These are phyloP conservation scores for Ophion ventricosus DNA, from an alignment of 2,888 invertebrate genomes.

Conservation along the genomic window DNA sequence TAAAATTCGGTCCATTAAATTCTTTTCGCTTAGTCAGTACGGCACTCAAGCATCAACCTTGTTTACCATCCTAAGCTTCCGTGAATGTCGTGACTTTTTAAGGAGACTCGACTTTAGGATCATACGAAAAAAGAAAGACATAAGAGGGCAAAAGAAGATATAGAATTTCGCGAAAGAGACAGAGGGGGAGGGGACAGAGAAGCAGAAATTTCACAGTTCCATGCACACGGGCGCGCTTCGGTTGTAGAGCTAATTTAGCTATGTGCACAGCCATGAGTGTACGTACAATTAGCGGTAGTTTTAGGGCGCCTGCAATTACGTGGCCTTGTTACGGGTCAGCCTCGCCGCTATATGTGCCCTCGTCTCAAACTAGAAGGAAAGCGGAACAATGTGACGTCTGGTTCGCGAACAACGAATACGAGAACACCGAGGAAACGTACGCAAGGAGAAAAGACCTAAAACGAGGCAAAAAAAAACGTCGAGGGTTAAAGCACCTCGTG, in stretches of 20 bases:
- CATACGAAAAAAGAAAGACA: too few relatives aligned
- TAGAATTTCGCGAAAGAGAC: neutral
- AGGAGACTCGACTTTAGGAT: neutral
- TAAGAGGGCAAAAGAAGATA: neutral
- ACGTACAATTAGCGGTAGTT: slow-evolving; percentile 25
- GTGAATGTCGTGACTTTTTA: too few relatives aligned
- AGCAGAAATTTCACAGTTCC: slow-evolving; percentile 13
- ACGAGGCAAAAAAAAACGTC: slow-evolving; percentile 6
- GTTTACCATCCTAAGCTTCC: too few relatives aligned
- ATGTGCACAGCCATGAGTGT: slow-evolving; percentile 16
- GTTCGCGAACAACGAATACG: slow-evolving; percentile 8
- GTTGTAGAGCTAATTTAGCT: slow-evolving; percentile 1
- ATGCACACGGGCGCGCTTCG: neutral
- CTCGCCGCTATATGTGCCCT: slow-evolving; percentile 30
- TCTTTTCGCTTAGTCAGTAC: too few relatives aligned
- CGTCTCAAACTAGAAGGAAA: slow-evolving; percentile 53
- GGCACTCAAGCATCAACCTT: too few relatives aligned
- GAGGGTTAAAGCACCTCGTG: slow-evolving; percentile 24
- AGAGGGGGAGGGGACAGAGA: neutral
- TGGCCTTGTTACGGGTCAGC: slow-evolving; percentile 59
- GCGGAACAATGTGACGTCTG: slow-evolving; percentile 51
- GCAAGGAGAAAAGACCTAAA: slow-evolving; percentile 9
- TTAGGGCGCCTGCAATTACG: slow-evolving; percentile 54
- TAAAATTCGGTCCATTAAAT: too few relatives aligned
- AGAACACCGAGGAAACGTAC: slow-evolving; percentile 3